These are phyloP conservation scores for Sphenodon punctatus DNA, from an alignment of 2,797 vertebrate genomes.

Conservation along the genomic window DNA sequence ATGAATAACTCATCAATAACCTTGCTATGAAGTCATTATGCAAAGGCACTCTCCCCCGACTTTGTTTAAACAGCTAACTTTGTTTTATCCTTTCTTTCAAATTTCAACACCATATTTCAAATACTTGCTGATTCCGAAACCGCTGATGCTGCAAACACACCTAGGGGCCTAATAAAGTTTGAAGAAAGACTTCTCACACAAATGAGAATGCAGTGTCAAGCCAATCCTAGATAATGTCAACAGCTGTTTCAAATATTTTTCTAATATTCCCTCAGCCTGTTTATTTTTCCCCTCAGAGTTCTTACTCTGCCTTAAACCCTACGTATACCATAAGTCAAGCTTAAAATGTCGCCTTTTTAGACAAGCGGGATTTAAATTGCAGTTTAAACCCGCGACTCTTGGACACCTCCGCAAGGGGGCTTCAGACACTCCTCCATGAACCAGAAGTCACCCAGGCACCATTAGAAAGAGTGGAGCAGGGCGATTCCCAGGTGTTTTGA, in stretches of 20 bases:
- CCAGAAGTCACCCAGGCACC: no score
- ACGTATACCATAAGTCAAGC: no score
- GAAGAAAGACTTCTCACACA: neutral
- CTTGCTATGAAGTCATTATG: neutral
- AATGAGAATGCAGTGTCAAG: neutral
- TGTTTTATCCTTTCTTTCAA: neutral
- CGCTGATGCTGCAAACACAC: accelerated
- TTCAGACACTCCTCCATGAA: no score
- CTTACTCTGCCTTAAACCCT: neutral
- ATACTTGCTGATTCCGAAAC: accelerated
- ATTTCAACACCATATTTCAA: neutral
- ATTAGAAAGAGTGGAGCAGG: no score
- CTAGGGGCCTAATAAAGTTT: neutral
- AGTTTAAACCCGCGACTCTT: no score
- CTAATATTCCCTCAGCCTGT: neutral
- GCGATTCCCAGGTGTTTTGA: no score
- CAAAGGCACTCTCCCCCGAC: neutral
- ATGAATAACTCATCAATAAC: conserved; percentile 32
- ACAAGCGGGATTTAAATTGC: no score
- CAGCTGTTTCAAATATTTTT: neutral
- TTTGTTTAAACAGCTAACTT: neutral
- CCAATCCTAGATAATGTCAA: neutral
- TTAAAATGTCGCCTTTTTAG: no score
- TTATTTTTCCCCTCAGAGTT: neutral
- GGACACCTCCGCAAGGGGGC: no score